These are phyloP conservation scores for Baccha elongata DNA, from an alignment of 2,888 invertebrate genomes.

Conservation along the genomic window DNA sequence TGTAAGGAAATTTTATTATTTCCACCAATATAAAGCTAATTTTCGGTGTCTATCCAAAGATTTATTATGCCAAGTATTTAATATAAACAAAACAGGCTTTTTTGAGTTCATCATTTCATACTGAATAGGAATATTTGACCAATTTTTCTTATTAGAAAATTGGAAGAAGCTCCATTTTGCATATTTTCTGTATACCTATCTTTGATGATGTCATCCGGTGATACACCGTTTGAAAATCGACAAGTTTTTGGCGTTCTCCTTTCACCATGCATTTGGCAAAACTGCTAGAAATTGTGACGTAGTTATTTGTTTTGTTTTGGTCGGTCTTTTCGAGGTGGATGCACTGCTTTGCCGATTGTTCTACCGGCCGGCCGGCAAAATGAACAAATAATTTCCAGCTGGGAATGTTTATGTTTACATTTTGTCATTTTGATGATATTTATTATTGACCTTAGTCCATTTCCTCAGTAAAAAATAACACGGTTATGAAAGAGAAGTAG, in stretches of 20 bases:
- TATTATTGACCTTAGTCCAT: slow-evolving; percentile 75
- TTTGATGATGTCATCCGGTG: slow-evolving; percentile 65
- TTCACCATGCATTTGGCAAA: slow-evolving; percentile 30
- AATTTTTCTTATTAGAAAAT: slow-evolving; percentile 41
- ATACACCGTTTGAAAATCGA: slow-evolving; percentile 68
- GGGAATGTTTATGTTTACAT: slow-evolving; percentile 55
- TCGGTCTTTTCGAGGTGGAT: slow-evolving; percentile 35
- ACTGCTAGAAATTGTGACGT: slow-evolving; percentile 73
- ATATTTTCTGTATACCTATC: slow-evolving; percentile 4
- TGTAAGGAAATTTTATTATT: background rate
- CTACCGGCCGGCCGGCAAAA: slow-evolving; percentile 66
- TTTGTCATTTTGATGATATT: too few species aligned
- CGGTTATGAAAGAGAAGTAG: too few species aligned
- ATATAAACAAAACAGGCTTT: too few species aligned
- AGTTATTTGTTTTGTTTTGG: slow-evolving; percentile 41
- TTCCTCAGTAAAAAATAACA: too few species aligned
- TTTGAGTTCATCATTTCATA: too few species aligned
- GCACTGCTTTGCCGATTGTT: slow-evolving; percentile 46
- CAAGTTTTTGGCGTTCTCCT: slow-evolving; percentile 47
- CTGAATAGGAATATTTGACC: too few species aligned
- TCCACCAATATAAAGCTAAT: too few species aligned
- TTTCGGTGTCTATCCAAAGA: too few species aligned
- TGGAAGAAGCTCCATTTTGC: background rate
- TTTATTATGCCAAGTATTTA: too few species aligned
- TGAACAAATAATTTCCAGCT: slow-evolving; percentile 56